Percentiles rank a stretch among this genome's conserved stretches.
Conservation (phyloP, 2,113 vertebrate genomes). For the Archocentrus centrarchus region DNA sequence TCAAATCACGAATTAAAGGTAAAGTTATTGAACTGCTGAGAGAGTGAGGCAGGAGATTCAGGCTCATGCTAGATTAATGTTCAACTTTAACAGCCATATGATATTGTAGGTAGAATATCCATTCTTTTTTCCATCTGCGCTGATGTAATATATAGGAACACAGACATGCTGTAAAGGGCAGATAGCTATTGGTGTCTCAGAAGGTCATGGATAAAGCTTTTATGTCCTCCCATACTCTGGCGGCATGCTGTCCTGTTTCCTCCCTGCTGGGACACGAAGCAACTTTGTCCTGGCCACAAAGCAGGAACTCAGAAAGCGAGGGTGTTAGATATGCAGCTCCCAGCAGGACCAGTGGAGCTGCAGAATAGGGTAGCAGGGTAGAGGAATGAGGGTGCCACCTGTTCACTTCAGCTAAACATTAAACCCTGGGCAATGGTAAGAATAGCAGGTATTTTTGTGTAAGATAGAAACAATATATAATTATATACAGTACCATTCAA, state of each 20-base stretch:
- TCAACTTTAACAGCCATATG: slow-evolving; percentile 1
- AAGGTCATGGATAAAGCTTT: slow-evolving; percentile 67
- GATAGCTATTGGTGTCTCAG: slow-evolving; percentile 59
- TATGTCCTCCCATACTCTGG: slow-evolving; percentile 50
- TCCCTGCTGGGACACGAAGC: slow-evolving; percentile 58
- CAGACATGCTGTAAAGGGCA: slow-evolving; percentile 55
- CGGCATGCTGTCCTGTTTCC: slow-evolving; percentile 43
- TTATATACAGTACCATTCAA: neutral
- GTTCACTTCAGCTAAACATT: slow-evolving; percentile 55
- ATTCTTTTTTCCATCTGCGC: neutral
- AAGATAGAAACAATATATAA: slow-evolving; percentile 15
- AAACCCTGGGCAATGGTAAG: neutral
- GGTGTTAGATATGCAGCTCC: slow-evolving; percentile 53
- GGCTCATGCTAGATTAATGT: neutral
- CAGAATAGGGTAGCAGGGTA: slow-evolving; percentile 9
- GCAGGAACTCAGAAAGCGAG: slow-evolving; percentile 53
- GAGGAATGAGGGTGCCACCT: slow-evolving; percentile 55
- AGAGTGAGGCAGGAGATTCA: neutral
- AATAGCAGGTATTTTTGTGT: slow-evolving; percentile 29
- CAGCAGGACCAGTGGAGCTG: slow-evolving; percentile 40
- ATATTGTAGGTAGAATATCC: neutral
- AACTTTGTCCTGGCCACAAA: slow-evolving; percentile 47
- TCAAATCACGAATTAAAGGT: neutral
- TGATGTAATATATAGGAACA: slow-evolving; percentile 48
- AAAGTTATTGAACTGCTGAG: neutral